A percentile compares a stretch with the other conserved stretches of the same genome.
Conservation (phyloP, 2,797 vertebrate species). For the Lutjanus argentimaculatus region DNA sequence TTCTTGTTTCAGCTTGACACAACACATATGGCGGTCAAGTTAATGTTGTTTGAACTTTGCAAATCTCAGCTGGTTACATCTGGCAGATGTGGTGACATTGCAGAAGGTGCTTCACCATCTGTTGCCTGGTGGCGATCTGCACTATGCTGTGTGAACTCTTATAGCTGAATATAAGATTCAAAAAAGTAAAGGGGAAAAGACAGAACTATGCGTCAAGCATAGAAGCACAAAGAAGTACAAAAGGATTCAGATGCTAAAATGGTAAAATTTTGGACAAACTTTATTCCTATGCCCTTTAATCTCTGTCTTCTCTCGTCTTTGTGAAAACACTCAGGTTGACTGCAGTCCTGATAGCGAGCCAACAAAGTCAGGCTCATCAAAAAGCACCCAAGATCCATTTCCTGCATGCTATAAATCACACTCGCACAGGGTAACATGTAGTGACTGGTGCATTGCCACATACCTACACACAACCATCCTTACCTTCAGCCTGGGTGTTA, state of each 20-base stretch:
- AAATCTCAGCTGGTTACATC: no score
- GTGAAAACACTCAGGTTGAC: constrained; percentile 36
- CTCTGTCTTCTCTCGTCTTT: constrained; percentile 9
- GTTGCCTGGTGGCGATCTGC: no score
- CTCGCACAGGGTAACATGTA: constrained; percentile 22
- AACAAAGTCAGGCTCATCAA: constrained; percentile 76
- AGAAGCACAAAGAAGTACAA: no score
- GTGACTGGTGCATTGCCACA: constrained; percentile 29
- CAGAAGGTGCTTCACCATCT: no score
- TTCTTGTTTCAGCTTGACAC: no score
- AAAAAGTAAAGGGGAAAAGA: no score
- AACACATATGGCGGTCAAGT: no score
- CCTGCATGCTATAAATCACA: constrained; percentile 77
- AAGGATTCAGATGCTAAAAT: neutral
- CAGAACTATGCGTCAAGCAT: no score
- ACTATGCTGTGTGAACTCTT: no score
- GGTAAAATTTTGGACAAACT: neutral
- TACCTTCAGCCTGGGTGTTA: constrained; percentile 34
- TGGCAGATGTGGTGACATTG: no score
- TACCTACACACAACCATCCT: constrained; percentile 35
- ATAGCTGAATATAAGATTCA: no score
- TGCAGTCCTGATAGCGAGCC: constrained; percentile 63
- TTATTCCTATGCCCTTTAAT: neutral
- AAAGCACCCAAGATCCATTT: constrained; percentile 49
- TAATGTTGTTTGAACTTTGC: no score